phyloP scores from a whole-genome alignment of 2,797 vertebrate species.

The Hemibagrus guttatus region DNA sequence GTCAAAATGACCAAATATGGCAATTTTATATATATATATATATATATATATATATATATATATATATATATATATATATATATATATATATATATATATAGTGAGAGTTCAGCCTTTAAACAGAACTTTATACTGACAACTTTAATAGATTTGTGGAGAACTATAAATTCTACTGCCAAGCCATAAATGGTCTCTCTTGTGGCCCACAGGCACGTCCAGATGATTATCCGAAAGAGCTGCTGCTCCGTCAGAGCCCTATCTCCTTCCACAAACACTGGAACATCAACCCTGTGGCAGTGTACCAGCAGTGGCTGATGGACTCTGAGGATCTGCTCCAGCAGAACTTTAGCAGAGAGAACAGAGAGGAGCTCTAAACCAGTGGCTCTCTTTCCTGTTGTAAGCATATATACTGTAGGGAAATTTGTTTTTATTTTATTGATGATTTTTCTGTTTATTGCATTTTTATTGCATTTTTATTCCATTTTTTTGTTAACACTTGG shows the following conservation, averaged over 20 bases:
- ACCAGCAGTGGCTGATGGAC: conserved; percentile 80
- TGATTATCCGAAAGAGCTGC: conserved; percentile 80
- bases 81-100: too few species aligned
- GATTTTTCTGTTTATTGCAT: too few species aligned
- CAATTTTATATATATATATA: too few species aligned
- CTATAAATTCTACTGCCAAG: not conserved
- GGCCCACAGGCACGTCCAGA: conserved; percentile 67
- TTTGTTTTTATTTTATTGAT: too few species aligned
- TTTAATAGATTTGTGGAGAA: conserved; percentile 6
- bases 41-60: too few species aligned
- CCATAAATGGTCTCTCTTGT: conserved; percentile 7
- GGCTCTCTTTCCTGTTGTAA: not conserved
- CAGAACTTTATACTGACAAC: not conserved
- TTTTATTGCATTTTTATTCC: too few species aligned
- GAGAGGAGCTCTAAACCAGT: not conserved
- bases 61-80: too few species aligned
- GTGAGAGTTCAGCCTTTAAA: not conserved
- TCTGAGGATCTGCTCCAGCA: not conserved
- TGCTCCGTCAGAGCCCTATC: conserved; percentile 79
- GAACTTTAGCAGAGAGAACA: not conserved
- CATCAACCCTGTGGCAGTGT: conserved; percentile 83
- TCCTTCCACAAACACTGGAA: conserved; percentile 96
- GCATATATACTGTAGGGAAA: not conserved
- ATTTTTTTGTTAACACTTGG: not conserved
- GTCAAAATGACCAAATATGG: not conserved